Conservation (phyloP, 2,888 invertebrate species). For the Dasysyrphus albostriatus region DNA sequence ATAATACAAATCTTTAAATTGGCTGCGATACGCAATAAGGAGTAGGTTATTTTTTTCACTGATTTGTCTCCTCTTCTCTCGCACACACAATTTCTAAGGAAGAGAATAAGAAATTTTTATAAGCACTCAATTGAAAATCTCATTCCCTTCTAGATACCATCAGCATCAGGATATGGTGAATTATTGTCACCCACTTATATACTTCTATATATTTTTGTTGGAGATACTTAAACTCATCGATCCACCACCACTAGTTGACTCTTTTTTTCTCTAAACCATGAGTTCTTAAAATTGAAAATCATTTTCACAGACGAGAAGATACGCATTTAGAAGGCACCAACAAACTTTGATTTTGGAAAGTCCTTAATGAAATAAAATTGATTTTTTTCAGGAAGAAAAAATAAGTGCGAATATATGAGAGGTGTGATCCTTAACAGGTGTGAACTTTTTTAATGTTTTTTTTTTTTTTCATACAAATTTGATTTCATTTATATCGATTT, state of each 20-base stretch:
- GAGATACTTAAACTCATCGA: constrained; percentile 4
- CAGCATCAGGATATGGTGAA: constrained; percentile 2
- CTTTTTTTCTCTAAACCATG: neutral
- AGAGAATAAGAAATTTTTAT: constrained; percentile 2
- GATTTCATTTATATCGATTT: too few species aligned
- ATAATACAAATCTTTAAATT: constrained; percentile 7
- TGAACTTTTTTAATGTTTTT: neutral
- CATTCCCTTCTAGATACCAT: neutral
- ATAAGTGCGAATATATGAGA: neutral
- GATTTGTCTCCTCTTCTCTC: neutral
- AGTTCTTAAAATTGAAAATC: neutral
- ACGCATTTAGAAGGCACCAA: neutral
- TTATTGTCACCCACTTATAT: neutral
- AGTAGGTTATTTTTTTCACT: neutral
- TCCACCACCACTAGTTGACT: constrained; percentile 5
- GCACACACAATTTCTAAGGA: neutral
- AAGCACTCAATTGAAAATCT: constrained; percentile 8
- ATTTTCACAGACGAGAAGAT: constrained; percentile 10
- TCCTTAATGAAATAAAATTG: constrained; percentile 17
- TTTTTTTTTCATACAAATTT: too few species aligned
- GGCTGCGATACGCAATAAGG: constrained; percentile 1
- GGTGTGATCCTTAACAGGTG: constrained; percentile 14
- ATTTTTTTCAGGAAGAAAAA: neutral
- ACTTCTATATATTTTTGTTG: neutral
- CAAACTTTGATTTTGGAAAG: constrained; percentile 8